Evolutionary conservation across 2,113 vertebrate species (phyloP).

Genomic region (Paratilapia polleni): DNA sequence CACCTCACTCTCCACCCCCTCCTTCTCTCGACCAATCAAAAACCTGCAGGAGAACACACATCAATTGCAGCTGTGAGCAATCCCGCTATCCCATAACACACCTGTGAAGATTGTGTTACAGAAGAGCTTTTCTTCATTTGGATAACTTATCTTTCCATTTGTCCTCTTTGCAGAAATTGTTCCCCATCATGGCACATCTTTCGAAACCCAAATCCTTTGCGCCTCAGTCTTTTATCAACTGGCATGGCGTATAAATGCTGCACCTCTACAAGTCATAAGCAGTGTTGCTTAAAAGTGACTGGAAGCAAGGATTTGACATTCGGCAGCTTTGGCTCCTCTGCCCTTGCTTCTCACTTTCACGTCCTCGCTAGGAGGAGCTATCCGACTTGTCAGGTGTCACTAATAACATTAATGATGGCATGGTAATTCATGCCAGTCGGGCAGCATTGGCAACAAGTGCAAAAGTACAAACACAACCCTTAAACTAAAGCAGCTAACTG

Average conservation of each 20-base stretch:
- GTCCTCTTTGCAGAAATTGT: no score
- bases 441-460: not conserved
- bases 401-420: not conserved
- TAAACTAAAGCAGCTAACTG: not conserved
- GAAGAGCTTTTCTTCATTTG: not conserved
- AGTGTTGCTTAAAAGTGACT: not conserved
- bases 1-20: conserved; percentile 90
- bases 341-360: not conserved
- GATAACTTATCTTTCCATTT: not conserved
- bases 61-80: not conserved
- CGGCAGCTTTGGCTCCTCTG: not conserved
- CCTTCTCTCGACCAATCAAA: conserved; percentile 87
- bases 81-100: not conserved
- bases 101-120: not conserved
- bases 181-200: not conserved
- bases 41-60: conserved; percentile 56
- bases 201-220: not conserved
- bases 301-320: not conserved
- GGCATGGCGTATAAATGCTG: not conserved
- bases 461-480: not conserved
- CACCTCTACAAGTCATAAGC: not conserved
- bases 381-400: not conserved
- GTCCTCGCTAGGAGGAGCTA: not conserved
- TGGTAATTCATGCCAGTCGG: not conserved
- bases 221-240: no score